phyloP scores from a whole-genome alignment of 2,113 vertebrate genomes.

The Cercopithecus mona region DNA sequence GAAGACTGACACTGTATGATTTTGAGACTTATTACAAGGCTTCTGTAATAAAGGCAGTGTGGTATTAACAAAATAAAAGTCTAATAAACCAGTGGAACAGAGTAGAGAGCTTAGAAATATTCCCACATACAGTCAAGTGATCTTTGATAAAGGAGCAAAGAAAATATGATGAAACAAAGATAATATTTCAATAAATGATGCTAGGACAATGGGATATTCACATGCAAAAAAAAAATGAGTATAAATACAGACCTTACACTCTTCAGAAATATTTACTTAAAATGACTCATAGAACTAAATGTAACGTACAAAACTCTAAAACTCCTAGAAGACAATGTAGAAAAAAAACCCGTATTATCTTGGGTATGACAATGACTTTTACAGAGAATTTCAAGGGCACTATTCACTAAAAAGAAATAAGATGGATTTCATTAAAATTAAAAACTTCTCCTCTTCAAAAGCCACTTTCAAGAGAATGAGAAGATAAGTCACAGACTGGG shows the following conservation, averaged over 20 bases:
- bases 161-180: too few relatives aligned
- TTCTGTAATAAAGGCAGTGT: neutral
- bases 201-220: neutral
- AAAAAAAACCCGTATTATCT: neutral
- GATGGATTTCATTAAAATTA: neutral
- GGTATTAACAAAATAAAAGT: neutral
- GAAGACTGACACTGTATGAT: neutral
- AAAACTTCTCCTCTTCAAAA: neutral
- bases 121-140: neutral
- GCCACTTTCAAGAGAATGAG: neutral
- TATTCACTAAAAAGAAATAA: neutral
- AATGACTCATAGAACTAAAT: neutral
- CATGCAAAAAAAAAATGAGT: too few relatives aligned
- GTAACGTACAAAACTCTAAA: neutral
- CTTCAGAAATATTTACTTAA: neutral
- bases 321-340: neutral
- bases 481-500: neutral
- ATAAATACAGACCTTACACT: neutral
- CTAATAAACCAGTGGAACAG: neutral
- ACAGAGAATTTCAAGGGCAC: neutral
- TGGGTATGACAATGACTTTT: neutral
- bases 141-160: neutral
- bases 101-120: neutral
- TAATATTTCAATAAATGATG: neutral
- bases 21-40: neutral